Conservation (phyloP, 2,888 invertebrate genomes). For the Spisula solida region DNA sequence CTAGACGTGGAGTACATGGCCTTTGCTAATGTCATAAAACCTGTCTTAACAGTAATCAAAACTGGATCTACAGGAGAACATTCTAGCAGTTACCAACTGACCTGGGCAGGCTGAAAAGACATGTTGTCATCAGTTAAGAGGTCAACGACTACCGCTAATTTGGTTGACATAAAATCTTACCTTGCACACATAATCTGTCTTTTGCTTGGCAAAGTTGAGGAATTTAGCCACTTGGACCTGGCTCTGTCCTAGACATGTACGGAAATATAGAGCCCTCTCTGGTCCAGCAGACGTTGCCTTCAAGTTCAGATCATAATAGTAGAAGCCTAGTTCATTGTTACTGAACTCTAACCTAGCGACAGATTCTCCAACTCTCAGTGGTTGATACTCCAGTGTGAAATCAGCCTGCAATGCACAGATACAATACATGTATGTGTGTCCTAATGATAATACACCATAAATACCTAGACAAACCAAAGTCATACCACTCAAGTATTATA, state of each 20-base stretch:
- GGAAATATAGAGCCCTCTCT: slow-evolving; percentile 86
- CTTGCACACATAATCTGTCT: slow-evolving; percentile 87
- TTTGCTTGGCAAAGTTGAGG: slow-evolving; percentile 87
- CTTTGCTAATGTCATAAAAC: too few relatives aligned
- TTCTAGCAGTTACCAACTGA: too few relatives aligned
- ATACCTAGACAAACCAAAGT: too few relatives aligned
- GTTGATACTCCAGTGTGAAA: slow-evolving; percentile 87
- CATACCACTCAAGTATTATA: too few relatives aligned
- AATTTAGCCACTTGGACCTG: slow-evolving; percentile 86
- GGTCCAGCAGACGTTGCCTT: slow-evolving; percentile 86
- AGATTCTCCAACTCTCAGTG: slow-evolving; percentile 85
- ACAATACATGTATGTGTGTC: neutral
- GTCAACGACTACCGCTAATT: too few relatives aligned
- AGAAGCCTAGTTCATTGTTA: slow-evolving; percentile 86
- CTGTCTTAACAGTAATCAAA: too few relatives aligned
- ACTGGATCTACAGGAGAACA: too few relatives aligned
- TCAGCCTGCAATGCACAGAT: slow-evolving; percentile 79
- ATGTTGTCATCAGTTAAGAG: too few relatives aligned
- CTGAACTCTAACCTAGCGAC: slow-evolving; percentile 86
- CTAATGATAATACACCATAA: neutral
- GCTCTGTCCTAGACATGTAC: slow-evolving; percentile 85
- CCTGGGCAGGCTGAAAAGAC: too few relatives aligned
- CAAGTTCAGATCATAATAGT: slow-evolving; percentile 86
- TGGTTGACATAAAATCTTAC: slow-evolving; percentile 71
- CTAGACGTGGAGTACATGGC: too few relatives aligned